phyloP scores from a whole-genome alignment of 2,797 vertebrate genomes.

The Arremon aurantiirostris region DNA sequence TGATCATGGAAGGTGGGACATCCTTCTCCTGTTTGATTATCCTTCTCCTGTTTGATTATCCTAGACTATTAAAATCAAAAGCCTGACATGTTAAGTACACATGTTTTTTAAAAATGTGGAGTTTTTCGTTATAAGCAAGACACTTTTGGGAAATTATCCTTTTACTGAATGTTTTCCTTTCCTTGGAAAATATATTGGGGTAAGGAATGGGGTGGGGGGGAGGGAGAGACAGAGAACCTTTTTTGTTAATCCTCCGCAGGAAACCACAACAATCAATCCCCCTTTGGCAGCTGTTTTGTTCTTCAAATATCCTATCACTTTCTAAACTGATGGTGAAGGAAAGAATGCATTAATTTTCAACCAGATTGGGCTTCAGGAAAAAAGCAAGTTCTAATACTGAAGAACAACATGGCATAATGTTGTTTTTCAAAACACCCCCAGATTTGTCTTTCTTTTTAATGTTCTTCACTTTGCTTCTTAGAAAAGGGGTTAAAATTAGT shows the following conservation, averaged over 20 bases:
- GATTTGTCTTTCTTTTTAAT: constrained; percentile 68
- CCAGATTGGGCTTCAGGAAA: constrained; percentile 66
- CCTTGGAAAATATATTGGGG: constrained; percentile 32
- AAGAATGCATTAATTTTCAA: constrained; percentile 68
- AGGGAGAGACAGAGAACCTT: neutral
- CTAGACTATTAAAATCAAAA: constrained; percentile 7
- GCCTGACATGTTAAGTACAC: neutral
- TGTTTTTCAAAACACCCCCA: constrained; percentile 71
- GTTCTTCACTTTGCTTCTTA: constrained; percentile 72
- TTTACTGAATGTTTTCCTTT: constrained; percentile 15
- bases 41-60: neutral
- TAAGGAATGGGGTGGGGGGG: neutral
- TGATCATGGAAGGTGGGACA: constrained; percentile 8
- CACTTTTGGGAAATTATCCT: constrained; percentile 17
- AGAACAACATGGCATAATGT: constrained; percentile 65
- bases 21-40: neutral
- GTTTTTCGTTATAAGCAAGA: neutral
- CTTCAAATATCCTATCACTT: constrained; percentile 75
- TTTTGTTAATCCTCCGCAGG: constrained; percentile 65
- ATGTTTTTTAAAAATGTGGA: neutral
- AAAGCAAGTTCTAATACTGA: constrained; percentile 63
- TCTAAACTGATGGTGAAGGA: constrained; percentile 70
- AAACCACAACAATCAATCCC: constrained; percentile 45
- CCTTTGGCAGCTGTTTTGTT: constrained; percentile 69
- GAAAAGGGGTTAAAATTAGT: constrained; percentile 88